Conservation (phyloP, 2,113 vertebrate genomes). For the Mormyrus lacerda region DNA sequence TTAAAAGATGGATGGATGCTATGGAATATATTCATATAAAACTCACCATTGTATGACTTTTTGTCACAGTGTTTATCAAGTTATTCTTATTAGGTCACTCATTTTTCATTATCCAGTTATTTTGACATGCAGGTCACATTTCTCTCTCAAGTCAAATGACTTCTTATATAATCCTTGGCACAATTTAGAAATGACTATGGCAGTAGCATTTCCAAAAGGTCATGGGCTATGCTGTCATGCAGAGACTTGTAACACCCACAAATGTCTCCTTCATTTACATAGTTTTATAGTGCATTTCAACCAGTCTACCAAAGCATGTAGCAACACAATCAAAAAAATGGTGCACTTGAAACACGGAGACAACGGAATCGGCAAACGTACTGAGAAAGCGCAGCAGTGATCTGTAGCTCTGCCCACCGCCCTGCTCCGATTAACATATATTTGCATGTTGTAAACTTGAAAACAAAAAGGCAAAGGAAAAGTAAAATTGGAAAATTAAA, state of each 20-base stretch:
- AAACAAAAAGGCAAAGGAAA: too few species aligned
- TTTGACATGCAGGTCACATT: background rate
- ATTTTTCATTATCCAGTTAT: background rate
- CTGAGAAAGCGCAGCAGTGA: too few species aligned
- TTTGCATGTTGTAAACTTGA: too few species aligned
- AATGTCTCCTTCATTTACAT: background rate
- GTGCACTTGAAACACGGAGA: too few species aligned
- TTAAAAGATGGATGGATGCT: background rate
- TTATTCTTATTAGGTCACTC: background rate
- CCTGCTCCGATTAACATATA: too few species aligned
- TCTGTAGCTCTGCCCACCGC: too few species aligned
- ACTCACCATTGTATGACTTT: background rate
- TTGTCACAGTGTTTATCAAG: background rate
- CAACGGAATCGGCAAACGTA: too few species aligned
- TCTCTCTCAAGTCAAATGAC: background rate
- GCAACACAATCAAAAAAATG: background rate
- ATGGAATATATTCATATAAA: background rate
- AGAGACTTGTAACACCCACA: background rate
- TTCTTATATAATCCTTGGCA: background rate
- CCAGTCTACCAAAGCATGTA: background rate
- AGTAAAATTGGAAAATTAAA: too few species aligned
- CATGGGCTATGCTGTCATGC: background rate
- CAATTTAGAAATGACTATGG: background rate
- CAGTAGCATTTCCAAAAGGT: background rate
- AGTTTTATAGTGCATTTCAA: background rate